phyloP scores from a whole-genome alignment of 2,797 vertebrate species.

The Enteromius anoplus region DNA sequence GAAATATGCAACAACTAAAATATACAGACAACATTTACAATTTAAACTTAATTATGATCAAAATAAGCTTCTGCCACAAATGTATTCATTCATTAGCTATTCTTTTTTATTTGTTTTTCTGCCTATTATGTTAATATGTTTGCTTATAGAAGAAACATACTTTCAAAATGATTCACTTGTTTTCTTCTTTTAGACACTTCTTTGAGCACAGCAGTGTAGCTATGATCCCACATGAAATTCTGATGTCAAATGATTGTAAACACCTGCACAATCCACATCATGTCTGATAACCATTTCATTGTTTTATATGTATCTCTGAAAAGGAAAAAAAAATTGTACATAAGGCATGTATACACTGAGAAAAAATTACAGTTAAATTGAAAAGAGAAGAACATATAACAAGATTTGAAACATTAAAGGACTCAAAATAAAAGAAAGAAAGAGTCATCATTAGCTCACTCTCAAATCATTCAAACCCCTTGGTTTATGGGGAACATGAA shows the following conservation, averaged over 20 bases:
- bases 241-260: conserved; percentile 65
- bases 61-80: background rate
- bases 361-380: conserved; percentile 70
- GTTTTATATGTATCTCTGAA: conserved; percentile 78
- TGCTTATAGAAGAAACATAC: conserved; percentile 29
- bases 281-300: conserved; percentile 65
- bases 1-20: background rate
- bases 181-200: conserved; percentile 23
- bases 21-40: background rate
- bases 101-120: background rate
- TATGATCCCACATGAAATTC: conserved; percentile 76
- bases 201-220: conserved; percentile 69
- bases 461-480: background rate
- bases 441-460: background rate
- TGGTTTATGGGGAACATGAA: background rate
- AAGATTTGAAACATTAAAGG: conserved; percentile 62
- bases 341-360: conserved; percentile 62
- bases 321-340: conserved; percentile 74
- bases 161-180: conserved; percentile 17
- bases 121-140: conserved; percentile 2
- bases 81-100: background rate
- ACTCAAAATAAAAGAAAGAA: background rate
- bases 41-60: conserved; percentile 5
- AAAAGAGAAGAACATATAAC: conserved; percentile 58
- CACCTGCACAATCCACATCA: conserved; percentile 64